Evolutionary conservation across 2,888 invertebrate species (phyloP), one percentile per base, ranked within the genome.

Genomic region (Drosophila formosana): DNA sequence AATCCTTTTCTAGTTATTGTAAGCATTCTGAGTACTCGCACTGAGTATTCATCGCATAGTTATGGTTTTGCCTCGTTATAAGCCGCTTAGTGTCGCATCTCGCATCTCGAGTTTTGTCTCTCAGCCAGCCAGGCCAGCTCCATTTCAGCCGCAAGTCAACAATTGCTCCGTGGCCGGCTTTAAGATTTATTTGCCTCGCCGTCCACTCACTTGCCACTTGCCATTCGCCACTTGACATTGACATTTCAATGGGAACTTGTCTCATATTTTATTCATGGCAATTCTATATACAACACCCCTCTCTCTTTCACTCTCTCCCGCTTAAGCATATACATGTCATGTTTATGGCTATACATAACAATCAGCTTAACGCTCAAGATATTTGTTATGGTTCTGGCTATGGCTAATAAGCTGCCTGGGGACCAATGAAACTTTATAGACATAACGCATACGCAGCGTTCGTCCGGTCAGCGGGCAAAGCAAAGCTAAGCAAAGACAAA

Each of bases 1-100:
- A 87, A 87, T 87, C 87, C 88, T 72, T 76, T 72, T 77, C 63
- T 52, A 72, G 72, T 80, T 85, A 87, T 85, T 77, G 74, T 80
- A 72, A 67, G 70, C 55, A 64, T 18, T 18, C 18, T 18, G 18
- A 18, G 18, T 18, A 18, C 18, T 18, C 18, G 69, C 57, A 69
- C 45, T 30, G 43, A 56, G 43, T 56, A 11, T 43, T 45, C 25
- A 9, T 56, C 55, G 69, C 77, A 81, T 79, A 79, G 88, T 82
- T 88, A 82, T 88, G 87, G 71, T 74, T 73, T 61, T 65, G 67
- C 76, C 53, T 65, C 57, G 56, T 56, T 83, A 49, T 63, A 82
- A 82, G 84, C 82, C 46, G 81, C 83, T 82, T 82, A 82, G 3
- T 13, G 39, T 41, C 18, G 18, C 18, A 18, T 1, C 18, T 18